Conservation (phyloP, 2,797 vertebrate species). For the Diceros bicornis region DNA sequence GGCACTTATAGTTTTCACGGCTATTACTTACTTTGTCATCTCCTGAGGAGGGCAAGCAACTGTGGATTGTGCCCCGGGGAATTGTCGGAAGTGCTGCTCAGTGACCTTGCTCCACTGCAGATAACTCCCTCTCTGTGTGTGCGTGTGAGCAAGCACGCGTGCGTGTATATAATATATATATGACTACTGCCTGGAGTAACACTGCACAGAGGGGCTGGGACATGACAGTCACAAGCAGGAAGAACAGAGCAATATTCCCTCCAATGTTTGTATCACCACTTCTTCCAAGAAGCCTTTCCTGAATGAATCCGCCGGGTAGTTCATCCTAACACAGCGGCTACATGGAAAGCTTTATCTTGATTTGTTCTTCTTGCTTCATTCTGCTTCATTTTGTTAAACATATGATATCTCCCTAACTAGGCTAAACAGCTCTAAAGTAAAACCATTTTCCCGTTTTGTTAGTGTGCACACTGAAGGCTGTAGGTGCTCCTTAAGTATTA, state of each 20-base stretch:
- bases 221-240: not conserved
- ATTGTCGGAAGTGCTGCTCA: not conserved
- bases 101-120: slow-evolving; percentile 50
- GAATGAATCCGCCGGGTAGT: not conserved
- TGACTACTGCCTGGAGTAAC: not conserved
- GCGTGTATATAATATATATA: too few relatives aligned
- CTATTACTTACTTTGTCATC: slow-evolving; percentile 77
- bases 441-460: not conserved
- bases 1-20: slow-evolving; percentile 72
- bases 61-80: not conserved
- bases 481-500: not conserved
- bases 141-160: not conserved
- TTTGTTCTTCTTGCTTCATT: slow-evolving; percentile 19
- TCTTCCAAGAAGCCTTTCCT: slow-evolving; percentile 18
- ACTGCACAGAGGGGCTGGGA: not conserved
- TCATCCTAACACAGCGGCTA: not conserved
- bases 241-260: not conserved
- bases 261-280: not conserved
- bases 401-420: slow-evolving; percentile 5
- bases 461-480: not conserved
- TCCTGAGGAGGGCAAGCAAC: slow-evolving; percentile 20
- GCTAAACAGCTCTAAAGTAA: slow-evolving; percentile 12
- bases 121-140: not conserved
- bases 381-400: slow-evolving; percentile 30
- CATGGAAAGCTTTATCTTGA: slow-evolving; percentile 1